Base-by-base conservation (phyloP, 2,113 vertebrate species). In the Bucco capensis region DNA sequence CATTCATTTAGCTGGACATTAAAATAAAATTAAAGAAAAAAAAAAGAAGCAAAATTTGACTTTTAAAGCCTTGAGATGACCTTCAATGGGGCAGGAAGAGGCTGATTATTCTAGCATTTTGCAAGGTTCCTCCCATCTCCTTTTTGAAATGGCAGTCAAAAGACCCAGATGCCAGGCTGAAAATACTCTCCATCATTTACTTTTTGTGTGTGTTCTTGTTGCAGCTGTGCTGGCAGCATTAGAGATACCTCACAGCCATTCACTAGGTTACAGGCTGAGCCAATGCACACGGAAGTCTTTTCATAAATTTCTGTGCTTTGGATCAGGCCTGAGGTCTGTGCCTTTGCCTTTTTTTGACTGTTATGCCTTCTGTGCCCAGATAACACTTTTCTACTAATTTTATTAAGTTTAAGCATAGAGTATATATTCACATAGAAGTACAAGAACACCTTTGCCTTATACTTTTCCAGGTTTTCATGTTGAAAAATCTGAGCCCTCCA, bases 161-260 rank as follows among this genome's bases (percentile, higher is more conserved):
- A 75, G 83, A 76, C 30, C 60, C 95, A 96, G 90, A 94, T 92
- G 96, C 70, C 74, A 79, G 58, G 50, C 83, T 87, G 91, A 84
- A 96, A 96, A 94, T 92, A 90, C 73, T 76, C 57, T 92, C 83
- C 90, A 90, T 90, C 24, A 88, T 78, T 78, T 78, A 51, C 38
- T 93, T 92, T 94, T 72, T 75, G 42, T 92, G 53, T 82, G 50
- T 62, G 71, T 50, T 93, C 51, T 75, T 79, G 72, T 73, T 92
- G 89, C 96, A 96, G 96, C 95, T 96, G 96, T 79, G 86, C 50
- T 95, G 95, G 93, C 96, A 95, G 77, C 77, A 50, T 62, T 86
- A 65, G 61, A 90, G 71, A 70, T 12, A 82, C 69, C 74, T 94
- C 83, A 89, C 47, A 72, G 53, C 50, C 75, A 92, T 92, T 96